phyloP scores from a whole-genome alignment of 2,113 vertebrate species.

The Solea senegalensis region DNA sequence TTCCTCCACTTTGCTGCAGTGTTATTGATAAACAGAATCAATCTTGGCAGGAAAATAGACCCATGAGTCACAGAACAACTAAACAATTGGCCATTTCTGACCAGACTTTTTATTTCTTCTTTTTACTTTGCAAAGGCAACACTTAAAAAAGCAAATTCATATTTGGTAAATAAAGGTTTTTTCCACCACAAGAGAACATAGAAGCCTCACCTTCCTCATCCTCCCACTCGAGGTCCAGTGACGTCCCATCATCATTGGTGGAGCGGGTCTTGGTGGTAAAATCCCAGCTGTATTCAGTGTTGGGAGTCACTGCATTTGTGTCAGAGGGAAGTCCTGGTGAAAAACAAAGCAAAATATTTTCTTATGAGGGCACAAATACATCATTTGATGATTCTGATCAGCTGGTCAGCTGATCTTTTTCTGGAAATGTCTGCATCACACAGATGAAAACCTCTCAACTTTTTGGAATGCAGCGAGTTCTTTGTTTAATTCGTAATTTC shows the following conservation, averaged over 20 bases:
- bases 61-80: no score
- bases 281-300: conserved; percentile 96
- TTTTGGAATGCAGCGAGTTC: no score
- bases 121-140: background rate
- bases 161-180: background rate
- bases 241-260: conserved; percentile 92
- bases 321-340: conserved; percentile 90
- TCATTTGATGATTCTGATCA: no score
- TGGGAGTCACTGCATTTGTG: conserved; percentile 90
- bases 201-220: conserved; percentile 93
- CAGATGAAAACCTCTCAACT: no score
- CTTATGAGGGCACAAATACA: no score
- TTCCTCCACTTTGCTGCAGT: conserved; percentile 1
- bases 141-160: background rate
- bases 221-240: conserved; percentile 97
- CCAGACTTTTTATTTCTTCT: no score
- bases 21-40: background rate
- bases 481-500: no score
- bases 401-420: no score
- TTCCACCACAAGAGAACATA: background rate
- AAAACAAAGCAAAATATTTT: no score
- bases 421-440: no score
- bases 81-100: no score
- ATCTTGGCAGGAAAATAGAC: background rate
- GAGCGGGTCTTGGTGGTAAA: conserved; percentile 95